Base-by-base conservation (phyloP, 2,797 vertebrate genomes). In the Hirundo rustica region DNA sequence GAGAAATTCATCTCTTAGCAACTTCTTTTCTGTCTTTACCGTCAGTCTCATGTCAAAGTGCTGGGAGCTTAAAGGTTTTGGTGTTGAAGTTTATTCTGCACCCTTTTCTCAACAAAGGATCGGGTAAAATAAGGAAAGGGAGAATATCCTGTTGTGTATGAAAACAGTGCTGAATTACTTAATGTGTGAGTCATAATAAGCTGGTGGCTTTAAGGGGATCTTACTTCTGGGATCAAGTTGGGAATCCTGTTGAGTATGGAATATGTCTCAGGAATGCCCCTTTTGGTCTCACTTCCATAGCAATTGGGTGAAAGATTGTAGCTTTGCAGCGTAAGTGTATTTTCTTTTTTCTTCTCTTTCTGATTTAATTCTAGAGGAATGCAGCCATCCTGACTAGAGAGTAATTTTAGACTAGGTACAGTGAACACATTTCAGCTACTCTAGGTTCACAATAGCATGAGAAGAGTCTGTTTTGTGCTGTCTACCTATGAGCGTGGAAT, bases 11-110 rank as follows among this genome's bases (percentile, higher is more conserved):
- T 87, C 67, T 96, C 77, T 73, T 96, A 77, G 78, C 74, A 87
- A 71, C 88, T 95, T 94, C 62, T 80, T 89, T 88, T 78, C 65
- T 94, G 74, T 92, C 17, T 68, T 96, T 96, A 60, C 38, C 61
- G 62, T 75, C 79, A 88, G 45, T 72, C 67, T 62, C 45, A 87
- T 73, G 81, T 72, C 64, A 62, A 82, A 76, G 60, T 64, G 7
- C 76, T 67, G 58, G 47, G 61, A 62, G 47, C 77, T 94, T 83
- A 64, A 90, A 95, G 58, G 87, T 42, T 93, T 92, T 85, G 47
- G 47, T 77, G 74, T 32, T 78, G 55, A 68, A 62, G 66, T 89
- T 95, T 86, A 60, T 26, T 75, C 47, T 89, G 60, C 42, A 83
- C 16, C 42, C 22, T 95, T 91, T 76, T 90, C 76, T 87, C 51